Evolutionary conservation across 64 coral and sea anemone species (phyloP), one percentile per base, ranked within the genome.

Genomic region (Hydrozoanthus tunicans): DNA sequence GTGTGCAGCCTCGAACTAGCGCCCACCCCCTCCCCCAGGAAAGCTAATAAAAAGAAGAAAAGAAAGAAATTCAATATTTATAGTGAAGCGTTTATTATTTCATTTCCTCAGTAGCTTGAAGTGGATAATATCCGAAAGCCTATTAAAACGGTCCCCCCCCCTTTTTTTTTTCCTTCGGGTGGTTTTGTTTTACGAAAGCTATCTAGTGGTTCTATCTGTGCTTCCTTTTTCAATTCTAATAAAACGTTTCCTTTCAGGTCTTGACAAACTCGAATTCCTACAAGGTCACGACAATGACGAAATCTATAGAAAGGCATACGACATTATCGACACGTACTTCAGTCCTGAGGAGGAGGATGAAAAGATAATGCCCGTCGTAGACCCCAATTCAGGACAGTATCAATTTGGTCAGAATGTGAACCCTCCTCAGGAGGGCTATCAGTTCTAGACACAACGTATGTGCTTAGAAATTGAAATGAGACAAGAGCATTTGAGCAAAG

Each of bases 201-300:
- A 62, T 11, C n/a, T 53, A 77, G 27, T 8, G 13, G 6, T 20
- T 60, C 65, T 70, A 10, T 7, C 14, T 65, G 6, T 26, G 6
- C n/a, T 56, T 55, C 5, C 23, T 15, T 81, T 14, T 54, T 81
- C n/a, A 70, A 52, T 8, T 82, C n/a, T 15, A 23, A 0, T 56
- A 7, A 61, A 61, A 59, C 66, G 9, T 88, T 88, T 66, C 24
- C 66, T 82, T 86, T 6, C 67, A 98, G 96, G 96, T 59, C 78
- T 98, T 61, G 96, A 98, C 94, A 98, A 98, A 88, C 95, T 98
- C 67, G 94, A 98, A 76, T 98, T 98, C 69, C 96, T 98, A 76
- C 96, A 98, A 85, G 92, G 96, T 81, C 96, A 98, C 60, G 96
- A 98, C 63, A 98, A 98, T 80, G 94, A 96, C 70, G 92, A 99